Evolutionary conservation across 2,888 invertebrate species (phyloP), one percentile per base, ranked within the genome.

Genomic region (Choristoneura rosaceana): DNA sequence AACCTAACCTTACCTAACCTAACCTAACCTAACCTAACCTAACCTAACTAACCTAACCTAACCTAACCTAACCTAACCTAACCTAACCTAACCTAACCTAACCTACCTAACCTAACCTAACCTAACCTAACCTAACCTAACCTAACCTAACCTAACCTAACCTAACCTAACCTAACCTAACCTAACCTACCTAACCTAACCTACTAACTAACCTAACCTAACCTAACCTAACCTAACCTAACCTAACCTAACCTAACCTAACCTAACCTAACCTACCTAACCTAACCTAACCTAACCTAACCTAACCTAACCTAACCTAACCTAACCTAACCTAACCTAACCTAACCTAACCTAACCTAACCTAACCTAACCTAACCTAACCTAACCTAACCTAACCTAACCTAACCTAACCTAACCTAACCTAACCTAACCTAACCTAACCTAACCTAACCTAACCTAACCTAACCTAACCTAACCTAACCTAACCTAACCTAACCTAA

Each of bases 1-100:
- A 70, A 74, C 70, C 74, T 74, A 74, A 74, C 74, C 74, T 74
- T 70, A 68, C 74, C 70, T 70, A 74, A 71, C 74, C 70, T 70
- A 70, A 74, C 62, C 74, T 65, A 65, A 74, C 74, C 65, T 70
- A 70, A 74, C 70, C 73, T 65, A 66, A 74, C 65, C 73, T 66
- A 66, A 74, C 64, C 70, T 12, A 45, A 10, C 45, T 45, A 74
- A 74, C 74, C 69, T 70, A 71, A 74, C 69, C 75, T 75, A 74
- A 75, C 75, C 69, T 65, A 69, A 69, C 69, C 62, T 69, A 69
- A 41, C 41, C 41, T 41, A 41, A 41, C 41, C 41, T 41, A 41
- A 41, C 41, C 41, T 41, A 41, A 41, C 41, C 41, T 41, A 41
- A 41, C 41, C 41, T 41, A 41, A 41, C 41, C 41, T 41, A 41